Evolutionary conservation across 2,888 invertebrate genomes (phyloP).

Genomic region (Andrena hattorfiana): DNA sequence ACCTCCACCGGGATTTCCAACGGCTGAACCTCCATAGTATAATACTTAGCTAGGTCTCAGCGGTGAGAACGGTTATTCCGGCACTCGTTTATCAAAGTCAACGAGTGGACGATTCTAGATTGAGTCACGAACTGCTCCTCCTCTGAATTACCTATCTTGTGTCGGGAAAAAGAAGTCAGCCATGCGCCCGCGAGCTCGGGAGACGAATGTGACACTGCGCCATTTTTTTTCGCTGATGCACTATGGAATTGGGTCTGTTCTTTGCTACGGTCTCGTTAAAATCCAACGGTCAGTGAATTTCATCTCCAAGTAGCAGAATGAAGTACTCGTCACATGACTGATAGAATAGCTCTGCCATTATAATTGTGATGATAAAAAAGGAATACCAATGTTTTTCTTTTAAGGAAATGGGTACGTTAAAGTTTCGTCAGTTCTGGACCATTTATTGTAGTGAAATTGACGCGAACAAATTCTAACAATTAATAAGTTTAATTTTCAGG

Average conservation of each 20-base stretch:
- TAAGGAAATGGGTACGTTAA: too few species aligned
- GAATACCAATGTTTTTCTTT: too few species aligned
- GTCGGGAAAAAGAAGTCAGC: slow-evolving; percentile 33
- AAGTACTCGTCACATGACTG: neutral
- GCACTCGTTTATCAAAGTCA: slow-evolving; percentile 73
- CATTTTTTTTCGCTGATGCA: slow-evolving; percentile 28
- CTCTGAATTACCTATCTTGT: slow-evolving; percentile 26
- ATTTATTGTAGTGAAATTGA: too few species aligned
- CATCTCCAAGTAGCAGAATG: neutral
- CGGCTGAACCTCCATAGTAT: slow-evolving; percentile 11
- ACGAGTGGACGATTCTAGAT: slow-evolving; percentile 70
- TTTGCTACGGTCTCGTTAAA: neutral
- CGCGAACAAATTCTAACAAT: too few species aligned
- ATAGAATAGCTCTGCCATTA: too few species aligned
- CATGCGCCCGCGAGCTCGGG: slow-evolving; percentile 9
- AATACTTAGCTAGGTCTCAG: slow-evolving; percentile 38
- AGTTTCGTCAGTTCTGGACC: too few species aligned
- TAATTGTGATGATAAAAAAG: too few species aligned
- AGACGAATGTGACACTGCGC: slow-evolving; percentile 13
- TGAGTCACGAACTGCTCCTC: slow-evolving; percentile 69
- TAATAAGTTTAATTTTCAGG: too few species aligned
- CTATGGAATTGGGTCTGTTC: neutral
- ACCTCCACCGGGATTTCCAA: slow-evolving; percentile 25
- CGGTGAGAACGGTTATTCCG: slow-evolving; percentile 38
- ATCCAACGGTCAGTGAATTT: neutral